Conservation (phyloP, 2,888 invertebrate species). For the Notodonta dromedarius region DNA sequence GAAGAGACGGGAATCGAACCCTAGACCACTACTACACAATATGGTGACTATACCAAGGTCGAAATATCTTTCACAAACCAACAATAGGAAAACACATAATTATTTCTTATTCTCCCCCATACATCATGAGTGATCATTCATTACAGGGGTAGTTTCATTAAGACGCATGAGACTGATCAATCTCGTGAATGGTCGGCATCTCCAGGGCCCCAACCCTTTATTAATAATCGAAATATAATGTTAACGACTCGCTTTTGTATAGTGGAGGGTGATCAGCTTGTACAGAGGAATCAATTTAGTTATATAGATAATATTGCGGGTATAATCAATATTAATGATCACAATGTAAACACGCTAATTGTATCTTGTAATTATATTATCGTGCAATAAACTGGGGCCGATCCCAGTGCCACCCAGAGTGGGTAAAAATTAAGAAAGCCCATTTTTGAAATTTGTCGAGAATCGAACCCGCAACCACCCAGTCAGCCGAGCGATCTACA, state of each 20-base stretch:
- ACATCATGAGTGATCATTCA: conserved; percentile 22
- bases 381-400: no score
- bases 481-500: no score
- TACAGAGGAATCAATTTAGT: not conserved
- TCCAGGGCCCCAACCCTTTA: conserved; percentile 19
- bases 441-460: no score
- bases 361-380: no score
- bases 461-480: no score
- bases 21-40: not conserved
- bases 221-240: conserved; percentile 9
- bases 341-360: no score
- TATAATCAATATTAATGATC: no score
- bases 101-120: not conserved
- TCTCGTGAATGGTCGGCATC: conserved; percentile 39
- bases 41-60: not conserved
- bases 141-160: conserved; percentile 39
- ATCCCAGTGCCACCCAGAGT: no score
- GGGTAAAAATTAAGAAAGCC: no score
- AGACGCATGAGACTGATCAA: conserved; percentile 50
- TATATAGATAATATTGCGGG: no score
- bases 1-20: no score
- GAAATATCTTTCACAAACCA: not conserved
- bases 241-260: not conserved
- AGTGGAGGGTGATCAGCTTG: not conserved
- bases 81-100: not conserved